Base-by-base conservation (phyloP, 2,113 vertebrate genomes). In the Enhydra lutris region DNA sequence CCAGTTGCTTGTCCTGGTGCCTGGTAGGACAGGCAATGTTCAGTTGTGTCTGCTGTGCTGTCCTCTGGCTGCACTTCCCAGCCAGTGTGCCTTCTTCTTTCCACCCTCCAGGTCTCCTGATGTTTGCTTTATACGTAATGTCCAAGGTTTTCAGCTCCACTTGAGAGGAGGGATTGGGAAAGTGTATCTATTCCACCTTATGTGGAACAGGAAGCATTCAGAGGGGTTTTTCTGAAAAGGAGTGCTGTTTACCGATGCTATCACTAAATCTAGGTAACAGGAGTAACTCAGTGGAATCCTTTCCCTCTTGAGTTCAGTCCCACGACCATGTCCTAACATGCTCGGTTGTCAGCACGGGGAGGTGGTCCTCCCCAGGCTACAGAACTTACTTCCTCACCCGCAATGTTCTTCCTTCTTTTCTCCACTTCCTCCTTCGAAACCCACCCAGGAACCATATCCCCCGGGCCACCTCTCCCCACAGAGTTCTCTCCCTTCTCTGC, bases 11-110 rank as follows among this genome's bases (percentile, higher is more conserved):
- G 57, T 94, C 63, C 84, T 9, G 17, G n/a, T 1, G 39, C 42
- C 39, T 15, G 29, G n/a, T 6, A 10, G 26, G 45, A 67, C 6
- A 59, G n/a, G 36, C 14, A 29, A 7, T 29, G n/a, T 59, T 55
- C 29, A 0, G 4, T 4, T 31, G 73, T n/a, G 36, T 71, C 84
- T 59, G 23, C 21, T 0, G 0, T 10, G 36, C 7, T 9, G 50
- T 29, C 36, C 14, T 14, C 3, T 42, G 59, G 29, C 73, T 20
- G 59, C 26, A 42, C 52, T 11, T 45, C 52, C 34, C 0, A 20
- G 61, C n/a, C 20, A 21, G 52, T 6, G 3, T 7, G 24, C 31
- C 29, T 1, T 2, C 59, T 31, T 50, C 29, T 76, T 15, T 50
- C 24, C 31, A 34, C 81, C 39, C 18, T 26, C 86, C 24, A 34